Evolutionary conservation across 2,888 invertebrate species (phyloP), one percentile per base, ranked within the genome.

Genomic region (Temnothorax ravouxi): DNA sequence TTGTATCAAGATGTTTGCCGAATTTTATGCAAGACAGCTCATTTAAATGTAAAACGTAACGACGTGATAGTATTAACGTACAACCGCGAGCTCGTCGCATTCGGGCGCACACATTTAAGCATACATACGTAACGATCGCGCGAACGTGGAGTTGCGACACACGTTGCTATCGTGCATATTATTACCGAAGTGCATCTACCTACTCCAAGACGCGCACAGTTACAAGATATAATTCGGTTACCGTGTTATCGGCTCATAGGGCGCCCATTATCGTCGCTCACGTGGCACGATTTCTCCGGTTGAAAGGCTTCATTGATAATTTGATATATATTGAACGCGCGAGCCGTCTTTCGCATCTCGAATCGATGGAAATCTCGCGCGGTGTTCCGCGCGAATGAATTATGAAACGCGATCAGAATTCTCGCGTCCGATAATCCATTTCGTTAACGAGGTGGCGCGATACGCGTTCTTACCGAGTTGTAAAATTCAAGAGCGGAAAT

Each of bases 161-260:
- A 38, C 69, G 25, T 44, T 15, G 59, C 79, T 79, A 69, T 79
- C 69, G 56, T 34, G 59, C 66, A 52, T 41, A 54, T 41, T 41
- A 54, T 41, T 66, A 54, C 76, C 71, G 2, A 59, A 71, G 38
- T 59, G 59, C 59, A 80, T 25, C 71, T 64, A 50, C 64, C 21
- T 52, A 50, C 50, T 64, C 25, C 47, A 80, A 80, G 79, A 72
- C 59, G 71, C 54, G 56, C 82, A 81, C 38, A 56, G 61, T 56
- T 56, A 54, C 79, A 80, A 80, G 66, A 64, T 72, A 77, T 87
- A 86, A 83, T 84, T 84, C 67, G 74, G 56, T 72, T 87, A 83
- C 66, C 67, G 56, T 69, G 77, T 88, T 87, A 88, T 88, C 87
- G 77, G 67, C 76, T 86, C 84, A 67, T 87, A 84, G 84, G 54